Percentiles rank a stretch among this genome's conserved stretches.
These are phyloP conservation scores for Physella acuta DNA, from an alignment of 1,140 invertebrate genomes.

Conservation along the genomic window DNA sequence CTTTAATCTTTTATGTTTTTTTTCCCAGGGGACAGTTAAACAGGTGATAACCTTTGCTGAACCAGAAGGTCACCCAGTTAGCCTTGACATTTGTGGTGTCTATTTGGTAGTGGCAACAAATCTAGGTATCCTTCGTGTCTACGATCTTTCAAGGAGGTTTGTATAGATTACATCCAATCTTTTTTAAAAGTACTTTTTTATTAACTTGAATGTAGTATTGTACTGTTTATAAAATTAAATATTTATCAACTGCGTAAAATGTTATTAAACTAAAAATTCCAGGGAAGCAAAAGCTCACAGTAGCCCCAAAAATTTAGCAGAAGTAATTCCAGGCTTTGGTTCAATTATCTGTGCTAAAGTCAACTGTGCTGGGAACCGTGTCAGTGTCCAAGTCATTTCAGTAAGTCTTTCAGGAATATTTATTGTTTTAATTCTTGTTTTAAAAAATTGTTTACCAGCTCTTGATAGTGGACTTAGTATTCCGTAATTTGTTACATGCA, in stretches of 20 bases:
- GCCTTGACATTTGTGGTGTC: slow-evolving; percentile 77
- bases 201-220: no score
- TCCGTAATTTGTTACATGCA: no score
- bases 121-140: slow-evolving; percentile 84
- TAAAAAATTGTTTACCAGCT: no score
- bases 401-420: no score
- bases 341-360: slow-evolving; percentile 83
- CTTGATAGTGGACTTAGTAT: no score
- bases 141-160: slow-evolving; percentile 81
- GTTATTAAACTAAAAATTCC: no score
- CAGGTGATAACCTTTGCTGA: slow-evolving; percentile 71
- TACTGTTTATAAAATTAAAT: not conserved
- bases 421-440: no score
- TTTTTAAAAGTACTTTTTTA: no score
- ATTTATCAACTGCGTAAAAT: not conserved
- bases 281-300: slow-evolving; percentile 65
- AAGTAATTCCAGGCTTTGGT: slow-evolving; percentile 76
- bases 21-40: slow-evolving; percentile 77
- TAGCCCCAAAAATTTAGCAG: slow-evolving; percentile 65
- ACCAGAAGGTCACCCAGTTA: slow-evolving; percentile 82
- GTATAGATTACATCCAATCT: no score
- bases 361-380: slow-evolving; percentile 80
- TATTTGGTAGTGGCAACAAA: slow-evolving; percentile 84
- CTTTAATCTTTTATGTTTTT: no score
- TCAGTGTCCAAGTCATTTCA: slow-evolving; percentile 82